phyloP scores from a whole-genome alignment of 1,140 invertebrate genomes.

The Aethina tumida region DNA sequence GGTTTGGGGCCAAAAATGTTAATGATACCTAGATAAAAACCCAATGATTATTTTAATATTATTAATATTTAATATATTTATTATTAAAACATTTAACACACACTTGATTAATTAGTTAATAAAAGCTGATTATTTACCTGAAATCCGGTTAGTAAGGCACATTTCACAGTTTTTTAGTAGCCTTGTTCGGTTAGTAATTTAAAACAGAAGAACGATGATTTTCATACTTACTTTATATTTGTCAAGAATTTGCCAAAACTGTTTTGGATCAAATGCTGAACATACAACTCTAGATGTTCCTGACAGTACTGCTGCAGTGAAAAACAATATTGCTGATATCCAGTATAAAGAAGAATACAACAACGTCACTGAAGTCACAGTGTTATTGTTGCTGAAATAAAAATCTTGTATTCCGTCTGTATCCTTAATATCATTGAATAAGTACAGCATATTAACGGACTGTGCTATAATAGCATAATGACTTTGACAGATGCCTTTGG shows the following conservation, averaged over 20 bases:
- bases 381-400: conserved; percentile 8
- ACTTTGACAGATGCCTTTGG: conserved; percentile 62
- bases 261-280: conserved; percentile 31
- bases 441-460: conserved; percentile 11
- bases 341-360: conserved; percentile 24
- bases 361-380: conserved; percentile 10
- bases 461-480: conserved; percentile 35
- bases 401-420: no score
- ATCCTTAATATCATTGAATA: no score
- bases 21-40: conserved; percentile 31
- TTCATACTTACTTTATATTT: conserved; percentile 36
- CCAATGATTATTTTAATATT: no score
- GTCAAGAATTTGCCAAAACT: conserved; percentile 33
- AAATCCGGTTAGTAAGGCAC: no score
- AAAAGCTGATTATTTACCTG: no score
- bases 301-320: conserved; percentile 19
- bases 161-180: no score
- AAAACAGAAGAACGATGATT: no score
- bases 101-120: no score
- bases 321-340: conserved; percentile 22
- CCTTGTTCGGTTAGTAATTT: no score
- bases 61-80: no score
- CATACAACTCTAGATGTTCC: conserved; percentile 29
- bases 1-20: conserved; percentile 29
- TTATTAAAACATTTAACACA: no score